phyloP scores from a whole-genome alignment of 1,140 invertebrate genomes.

The Teleopsis dalmanni region DNA sequence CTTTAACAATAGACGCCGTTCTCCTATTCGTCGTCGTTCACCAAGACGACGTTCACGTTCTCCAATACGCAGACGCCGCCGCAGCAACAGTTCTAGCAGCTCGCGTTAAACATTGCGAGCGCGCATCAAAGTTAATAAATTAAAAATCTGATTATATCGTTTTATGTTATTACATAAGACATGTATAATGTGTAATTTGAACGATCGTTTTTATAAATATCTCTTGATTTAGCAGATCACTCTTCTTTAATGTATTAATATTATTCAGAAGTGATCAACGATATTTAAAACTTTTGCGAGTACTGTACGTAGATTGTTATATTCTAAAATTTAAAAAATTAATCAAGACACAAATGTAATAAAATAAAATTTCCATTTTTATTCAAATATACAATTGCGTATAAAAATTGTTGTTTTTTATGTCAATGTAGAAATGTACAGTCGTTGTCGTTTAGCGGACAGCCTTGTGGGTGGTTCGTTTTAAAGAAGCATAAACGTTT shows the following conservation, averaged over 20 bases:
- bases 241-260: too few species aligned
- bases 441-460: conserved; percentile 55
- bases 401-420: too few species aligned
- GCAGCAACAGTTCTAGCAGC: conserved; percentile 41
- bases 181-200: too few species aligned
- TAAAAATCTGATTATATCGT: too few species aligned
- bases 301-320: too few species aligned
- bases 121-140: too few species aligned
- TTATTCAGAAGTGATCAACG: too few species aligned
- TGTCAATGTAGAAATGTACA: conserved; percentile 68
- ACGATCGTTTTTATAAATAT: too few species aligned
- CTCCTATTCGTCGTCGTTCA: conserved; percentile 28
- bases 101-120: conserved; percentile 30
- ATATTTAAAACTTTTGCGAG: too few species aligned
- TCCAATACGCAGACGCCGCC: conserved; percentile 36
- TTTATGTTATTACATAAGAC: too few species aligned
- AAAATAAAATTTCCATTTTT: neutral
- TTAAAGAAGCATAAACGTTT: conserved; percentile 80
- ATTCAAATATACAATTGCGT: too few species aligned
- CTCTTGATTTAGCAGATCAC: too few species aligned
- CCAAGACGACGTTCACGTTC: conserved; percentile 40
- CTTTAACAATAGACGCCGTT: conserved; percentile 33
- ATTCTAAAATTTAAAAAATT: conserved; percentile 20
- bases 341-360: conserved; percentile 15
- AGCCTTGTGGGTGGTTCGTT: conserved; percentile 80